Base-by-base conservation (phyloP, 2,113 vertebrate species). In the Sminthopsis crassicaudata region DNA sequence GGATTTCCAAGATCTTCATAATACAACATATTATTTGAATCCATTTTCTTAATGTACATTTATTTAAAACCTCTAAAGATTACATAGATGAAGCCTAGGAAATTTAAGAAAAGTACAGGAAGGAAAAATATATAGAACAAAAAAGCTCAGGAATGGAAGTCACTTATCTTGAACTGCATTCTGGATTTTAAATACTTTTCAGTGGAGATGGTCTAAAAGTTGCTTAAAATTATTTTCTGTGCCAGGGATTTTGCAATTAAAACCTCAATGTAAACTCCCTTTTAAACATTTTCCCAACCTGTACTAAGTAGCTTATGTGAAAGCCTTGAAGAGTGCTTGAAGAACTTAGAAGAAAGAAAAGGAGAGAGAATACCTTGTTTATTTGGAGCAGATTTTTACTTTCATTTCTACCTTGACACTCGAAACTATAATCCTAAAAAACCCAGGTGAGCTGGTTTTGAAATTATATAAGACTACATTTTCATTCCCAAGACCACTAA, bases 401-500 rank as follows among this genome's bases (percentile, higher is more conserved):
- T 46, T 84, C 76, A 27, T 48, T 92, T 0, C 76, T 53, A 91
- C 2, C 19, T 48, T 53, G 89, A 55, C 46, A 89, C 0, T 55
- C 9, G 53, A 46, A 46, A n/a, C 2, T 5, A 92, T 67, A 96
- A 42, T 67, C 0, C 4, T 5, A 67, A 36, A 14, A 93, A 93
- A 25, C 0, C 16, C 52, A 92, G 46, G 1, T 90, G 10, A 95
- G 91, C 54, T 92, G 24, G 53, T 92, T 90, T 54, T 94, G 30
- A 84, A 46, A 57, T 25, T 2, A 46, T 54, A 92, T 51, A 3
- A 94, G 12, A 0, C 23, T n/a, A 25, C 2, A 52, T 94, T 93
- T 96, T 91, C 16, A 91, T 5, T 46, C 94, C 92, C 1, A 57
- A 93, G 76, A 14, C 11, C 30, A 91, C 11, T 53, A 91, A 94